Percentiles rank a stretch among this genome's conserved stretches.
Conservation (phyloP, 2,113 vertebrate genomes). For the Scartelaos histophorus region DNA sequence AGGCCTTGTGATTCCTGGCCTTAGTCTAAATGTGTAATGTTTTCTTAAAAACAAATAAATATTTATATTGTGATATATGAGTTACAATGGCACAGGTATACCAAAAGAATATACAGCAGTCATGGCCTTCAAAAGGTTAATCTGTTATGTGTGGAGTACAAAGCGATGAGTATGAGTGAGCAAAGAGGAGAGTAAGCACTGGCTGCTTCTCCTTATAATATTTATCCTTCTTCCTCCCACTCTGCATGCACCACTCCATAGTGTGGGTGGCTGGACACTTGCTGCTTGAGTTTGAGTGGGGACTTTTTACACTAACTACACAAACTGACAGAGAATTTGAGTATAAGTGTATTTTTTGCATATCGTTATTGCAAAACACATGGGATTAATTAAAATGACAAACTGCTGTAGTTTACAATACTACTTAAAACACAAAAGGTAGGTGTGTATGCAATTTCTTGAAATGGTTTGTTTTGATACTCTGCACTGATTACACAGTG, state of each 20-base stretch:
- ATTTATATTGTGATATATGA: too few relatives aligned
- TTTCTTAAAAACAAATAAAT: too few relatives aligned
- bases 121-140: not conserved
- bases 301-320: slow-evolving; percentile 38
- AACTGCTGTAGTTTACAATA: not conserved
- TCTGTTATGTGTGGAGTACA: slow-evolving; percentile 19
- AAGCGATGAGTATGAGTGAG: slow-evolving; percentile 31
- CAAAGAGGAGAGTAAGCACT: slow-evolving; percentile 18
- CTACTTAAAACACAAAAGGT: not conserved
- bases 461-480: not conserved
- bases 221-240: slow-evolving; percentile 42
- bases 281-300: slow-evolving; percentile 35
- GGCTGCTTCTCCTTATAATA: slow-evolving; percentile 36
- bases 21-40: too few relatives aligned
- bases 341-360: slow-evolving; percentile 4
- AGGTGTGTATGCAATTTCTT: not conserved
- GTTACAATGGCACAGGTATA: too few relatives aligned
- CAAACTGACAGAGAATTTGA: slow-evolving; percentile 24
- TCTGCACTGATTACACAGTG: not conserved
- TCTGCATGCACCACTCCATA: slow-evolving; percentile 26
- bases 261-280: slow-evolving; percentile 55
- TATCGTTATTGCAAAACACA: not conserved
- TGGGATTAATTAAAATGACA: not conserved
- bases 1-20: too few relatives aligned
- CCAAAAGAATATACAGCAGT: not conserved